Base-by-base conservation (phyloP, 1,140 invertebrate species). In the Belonocnema kinseyi region DNA sequence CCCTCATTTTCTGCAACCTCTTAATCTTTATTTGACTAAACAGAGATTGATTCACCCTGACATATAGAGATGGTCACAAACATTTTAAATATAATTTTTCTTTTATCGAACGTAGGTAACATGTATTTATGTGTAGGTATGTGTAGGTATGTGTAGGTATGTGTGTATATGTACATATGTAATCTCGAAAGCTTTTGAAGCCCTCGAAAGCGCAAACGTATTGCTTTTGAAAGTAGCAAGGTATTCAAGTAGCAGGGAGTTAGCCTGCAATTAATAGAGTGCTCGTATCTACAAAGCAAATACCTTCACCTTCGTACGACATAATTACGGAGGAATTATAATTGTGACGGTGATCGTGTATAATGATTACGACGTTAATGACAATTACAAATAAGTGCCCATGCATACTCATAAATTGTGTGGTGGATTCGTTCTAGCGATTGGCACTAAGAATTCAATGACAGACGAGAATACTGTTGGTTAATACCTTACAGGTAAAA, bases 391-490 rank as follows among this genome's bases (percentile, higher is more conserved):
- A 40, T 66, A 66, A n/a, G 6, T 46, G 40, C 40, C 1, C 10
- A 13, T 66, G 8, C 61, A 4, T 16, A 66, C 3, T 46, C 33
- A 66, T 66, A n/a, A 66, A 66, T 46, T 66, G 40, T 66, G 26
- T n/a, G 8, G 33, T 75, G 33, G 56, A 80, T 79, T 81, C 50
- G 33, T 75, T 83, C 74, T 80, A 83, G 74, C 66, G 78, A 83
- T 87, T 86, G 83, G 80, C 84, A 87, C 82, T 86, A 87, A 83
- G 84, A 87, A 86, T 87, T 88, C 82, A 83, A 78, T 72, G 78
- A 83, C 66, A 82, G 77, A 84, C 66, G 80, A 82, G 75, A 88
- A 87, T 87, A 87, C 86, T 88, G 86, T 85, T 87, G 76, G 80
- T 85, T 80, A 79, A 81, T 83, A 82, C 74, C 72, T 46, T 54